Evolutionary conservation across 2,113 vertebrate species (phyloP).

Genomic region (Solenodon paradoxus): DNA sequence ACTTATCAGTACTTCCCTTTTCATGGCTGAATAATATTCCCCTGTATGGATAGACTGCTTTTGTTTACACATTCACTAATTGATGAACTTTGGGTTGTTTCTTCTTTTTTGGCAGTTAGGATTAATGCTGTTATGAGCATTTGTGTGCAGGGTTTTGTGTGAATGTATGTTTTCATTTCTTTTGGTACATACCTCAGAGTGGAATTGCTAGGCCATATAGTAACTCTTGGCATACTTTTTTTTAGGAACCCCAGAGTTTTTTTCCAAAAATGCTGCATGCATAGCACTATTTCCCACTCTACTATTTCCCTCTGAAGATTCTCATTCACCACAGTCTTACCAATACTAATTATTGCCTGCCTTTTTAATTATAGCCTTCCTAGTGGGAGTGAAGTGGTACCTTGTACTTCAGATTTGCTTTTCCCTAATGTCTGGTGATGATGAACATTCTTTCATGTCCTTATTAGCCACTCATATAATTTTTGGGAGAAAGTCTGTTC

Average conservation of each 20-base stretch:
- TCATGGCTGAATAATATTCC: not conserved
- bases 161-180: not conserved
- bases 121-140: not conserved
- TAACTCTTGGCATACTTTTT: not conserved
- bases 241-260: not conserved
- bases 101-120: not conserved
- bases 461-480: not conserved
- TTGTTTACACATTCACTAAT: not conserved
- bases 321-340: not conserved
- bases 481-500: not conserved
- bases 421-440: not conserved
- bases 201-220: not conserved
- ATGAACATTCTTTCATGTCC: not conserved
- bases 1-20: not conserved
- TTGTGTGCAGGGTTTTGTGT: not conserved
- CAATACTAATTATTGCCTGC: not conserved
- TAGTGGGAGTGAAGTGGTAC: not conserved
- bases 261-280: not conserved
- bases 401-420: not conserved
- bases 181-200: not conserved
- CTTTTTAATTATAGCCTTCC: not conserved
- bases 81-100: not conserved
- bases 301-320: not conserved
- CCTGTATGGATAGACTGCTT: not conserved
- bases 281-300: not conserved